A percentile compares a stretch with the other conserved stretches of the same genome.
Conservation (phyloP, 2,888 invertebrate genomes). For the Monopis laevigella region DNA sequence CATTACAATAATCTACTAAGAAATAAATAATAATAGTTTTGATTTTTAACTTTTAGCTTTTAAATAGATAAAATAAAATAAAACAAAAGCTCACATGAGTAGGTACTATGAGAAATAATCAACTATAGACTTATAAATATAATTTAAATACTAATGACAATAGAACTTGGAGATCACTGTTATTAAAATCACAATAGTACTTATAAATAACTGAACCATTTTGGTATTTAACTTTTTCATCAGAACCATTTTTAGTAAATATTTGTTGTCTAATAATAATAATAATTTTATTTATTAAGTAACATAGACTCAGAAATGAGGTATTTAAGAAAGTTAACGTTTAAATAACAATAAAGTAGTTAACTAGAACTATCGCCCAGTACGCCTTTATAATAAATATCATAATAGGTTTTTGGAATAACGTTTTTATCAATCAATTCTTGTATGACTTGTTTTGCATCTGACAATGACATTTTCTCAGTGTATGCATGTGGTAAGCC, state of each 20-base stretch:
- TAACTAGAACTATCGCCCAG: slow-evolving; percentile 3
- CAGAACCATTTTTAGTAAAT: slow-evolving; percentile 1
- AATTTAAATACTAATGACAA: slow-evolving; percentile 7
- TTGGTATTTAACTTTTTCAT: slow-evolving; percentile 2
- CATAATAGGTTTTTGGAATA: slow-evolving; percentile 16
- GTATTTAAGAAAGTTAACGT: no score
- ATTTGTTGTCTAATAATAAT: not conserved
- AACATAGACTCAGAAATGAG: not conserved
- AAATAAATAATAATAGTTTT: not conserved
- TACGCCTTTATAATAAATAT: slow-evolving; percentile 10
- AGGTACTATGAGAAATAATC: no score
- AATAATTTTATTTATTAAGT: no score
- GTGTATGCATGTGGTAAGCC: slow-evolving; percentile 13
- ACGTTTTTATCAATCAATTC: slow-evolving; percentile 17
- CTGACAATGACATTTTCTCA: not conserved
- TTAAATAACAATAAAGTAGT: not conserved
- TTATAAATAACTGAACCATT: not conserved
- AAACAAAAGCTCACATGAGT: no score
- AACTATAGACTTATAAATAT: slow-evolving; percentile 1
- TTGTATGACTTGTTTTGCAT: slow-evolving; percentile 14
- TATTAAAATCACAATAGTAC: no score
- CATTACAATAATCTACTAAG: not conserved
- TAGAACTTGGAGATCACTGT: slow-evolving; percentile 1
- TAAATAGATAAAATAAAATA: not conserved
- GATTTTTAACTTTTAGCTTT: no score